Evolutionary conservation across 2,113 vertebrate species (phyloP), one percentile per base, ranked within the genome.

Genomic region (Tamias sibiricus): DNA sequence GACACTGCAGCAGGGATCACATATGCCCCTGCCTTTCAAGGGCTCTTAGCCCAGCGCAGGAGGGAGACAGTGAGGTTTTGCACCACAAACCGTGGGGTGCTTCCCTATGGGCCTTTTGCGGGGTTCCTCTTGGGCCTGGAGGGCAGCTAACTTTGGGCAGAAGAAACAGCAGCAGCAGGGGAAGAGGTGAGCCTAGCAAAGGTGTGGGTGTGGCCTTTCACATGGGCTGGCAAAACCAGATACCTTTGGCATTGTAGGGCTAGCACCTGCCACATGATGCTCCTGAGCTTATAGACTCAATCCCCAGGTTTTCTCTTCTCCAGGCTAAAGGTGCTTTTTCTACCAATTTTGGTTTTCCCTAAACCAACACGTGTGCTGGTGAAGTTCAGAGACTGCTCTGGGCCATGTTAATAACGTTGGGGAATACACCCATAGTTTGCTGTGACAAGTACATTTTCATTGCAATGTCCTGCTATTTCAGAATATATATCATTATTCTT

Each of bases 251-350:
- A 26, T 42, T 12, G 2, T 8, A 49, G 52, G 5, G 32, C 69
- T 14, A 4, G 16, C 1, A 5, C 52, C 37, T 57, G n/a, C 12
- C 19, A 2, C 6, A 1, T 0, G 8, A 2, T 6, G 8, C 74
- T 69, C 26, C 35, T 3, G 1, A 1, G 37, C 1, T 37, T 37
- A 24, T 30, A 94, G 69, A 49, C 8, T 17, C 76, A 11, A 14
- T 72, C n/a, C 35, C 40, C 35, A 11, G 17, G 6, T 2, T 37
- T 80, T 59, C 69, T 85, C 59, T 85, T 84, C 77, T 75, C 69
- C 2, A 26, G 62, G 9, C 19, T 40, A 24, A 77, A 22, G 4
- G 0, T 47, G 32, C 44, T n/a, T 28, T 77, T 59, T 37, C 59
- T 74, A 26, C 35, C 40, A 8, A 0, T 9, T 26, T 35, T 4